Percentiles rank a stretch among this genome's conserved stretches.
Conservation (phyloP, 2,888 invertebrate species). For the Sialis fuliginosa region DNA sequence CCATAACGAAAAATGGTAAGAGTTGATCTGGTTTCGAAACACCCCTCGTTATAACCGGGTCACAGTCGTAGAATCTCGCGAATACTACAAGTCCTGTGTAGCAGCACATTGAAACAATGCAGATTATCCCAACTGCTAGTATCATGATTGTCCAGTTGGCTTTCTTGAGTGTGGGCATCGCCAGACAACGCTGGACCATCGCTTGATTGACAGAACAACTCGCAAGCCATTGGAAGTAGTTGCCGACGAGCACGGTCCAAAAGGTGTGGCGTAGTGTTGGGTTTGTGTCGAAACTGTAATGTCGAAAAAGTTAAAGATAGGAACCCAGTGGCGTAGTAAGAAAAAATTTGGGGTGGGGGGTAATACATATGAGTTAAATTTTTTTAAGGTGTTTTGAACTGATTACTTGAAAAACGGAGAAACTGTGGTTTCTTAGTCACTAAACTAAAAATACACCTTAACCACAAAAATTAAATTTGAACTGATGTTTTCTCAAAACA, state of each 20-base stretch:
- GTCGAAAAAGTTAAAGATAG: background rate
- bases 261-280: conserved; percentile 65
- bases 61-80: conserved; percentile 68
- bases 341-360: too few relatives aligned
- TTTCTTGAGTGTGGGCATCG: conserved; percentile 50
- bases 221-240: conserved; percentile 64
- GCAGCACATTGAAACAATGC: conserved; percentile 59
- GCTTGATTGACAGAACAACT: conserved; percentile 73
- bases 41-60: conserved; percentile 60
- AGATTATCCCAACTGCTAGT: conserved; percentile 58
- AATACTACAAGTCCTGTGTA: conserved; percentile 76
- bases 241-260: conserved; percentile 62
- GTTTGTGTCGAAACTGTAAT: conserved; percentile 49
- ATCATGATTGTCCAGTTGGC: conserved; percentile 57
- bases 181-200: conserved; percentile 70
- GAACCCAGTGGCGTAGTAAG: too few relatives aligned
- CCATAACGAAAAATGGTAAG: conserved; percentile 69
- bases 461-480: too few relatives aligned
- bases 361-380: too few relatives aligned
- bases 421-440: too few relatives aligned
- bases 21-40: conserved; percentile 56
- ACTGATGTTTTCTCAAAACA: too few relatives aligned
- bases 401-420: too few relatives aligned
- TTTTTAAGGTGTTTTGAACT: too few relatives aligned
- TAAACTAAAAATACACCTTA: too few relatives aligned